A percentile compares a stretch with the other conserved stretches of the same genome.
These are phyloP conservation scores for Cordilura impudica DNA, from an alignment of 2,888 invertebrate genomes.

Conservation along the genomic window DNA sequence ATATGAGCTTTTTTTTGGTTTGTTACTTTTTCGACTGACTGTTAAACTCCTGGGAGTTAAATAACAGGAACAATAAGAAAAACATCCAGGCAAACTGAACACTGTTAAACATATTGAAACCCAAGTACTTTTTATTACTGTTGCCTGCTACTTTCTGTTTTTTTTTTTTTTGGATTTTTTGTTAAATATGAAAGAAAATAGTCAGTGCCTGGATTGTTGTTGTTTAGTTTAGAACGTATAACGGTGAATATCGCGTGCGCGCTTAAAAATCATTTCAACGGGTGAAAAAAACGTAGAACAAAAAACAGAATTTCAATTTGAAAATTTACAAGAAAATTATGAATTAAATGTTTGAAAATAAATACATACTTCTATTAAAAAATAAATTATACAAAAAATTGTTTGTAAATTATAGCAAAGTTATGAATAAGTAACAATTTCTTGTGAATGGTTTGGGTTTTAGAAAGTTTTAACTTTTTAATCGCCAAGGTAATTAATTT, in stretches of 20 bases:
- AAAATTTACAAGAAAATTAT: neutral
- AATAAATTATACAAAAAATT: neutral
- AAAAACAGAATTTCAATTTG: neutral
- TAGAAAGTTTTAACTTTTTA: too few species aligned
- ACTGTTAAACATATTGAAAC: constrained; percentile 46
- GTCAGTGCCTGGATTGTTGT: constrained; percentile 77
- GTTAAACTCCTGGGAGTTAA: constrained; percentile 55
- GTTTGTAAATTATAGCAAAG: neutral
- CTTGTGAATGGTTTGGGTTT: too few species aligned
- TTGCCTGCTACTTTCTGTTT: neutral
- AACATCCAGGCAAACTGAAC: constrained; percentile 63
- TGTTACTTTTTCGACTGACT: constrained; percentile 8
- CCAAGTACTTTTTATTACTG: constrained; percentile 16
- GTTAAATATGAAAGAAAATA: constrained; percentile 33
- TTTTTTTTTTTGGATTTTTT: constrained; percentile 17
- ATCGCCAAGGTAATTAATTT: too few species aligned
- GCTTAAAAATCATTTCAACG: constrained; percentile 29
- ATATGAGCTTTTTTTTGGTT: constrained; percentile 36
- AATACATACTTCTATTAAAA: too few species aligned
- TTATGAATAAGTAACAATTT: neutral
- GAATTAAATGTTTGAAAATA: too few species aligned
- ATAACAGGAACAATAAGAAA: constrained; percentile 44
- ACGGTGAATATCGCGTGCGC: constrained; percentile 62
- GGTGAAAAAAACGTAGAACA: constrained; percentile 7
- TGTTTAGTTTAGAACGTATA: constrained; percentile 71